Evolutionary conservation across 2,797 vertebrate genomes (phyloP).

Genomic region (Esox masquinongy): DNA sequence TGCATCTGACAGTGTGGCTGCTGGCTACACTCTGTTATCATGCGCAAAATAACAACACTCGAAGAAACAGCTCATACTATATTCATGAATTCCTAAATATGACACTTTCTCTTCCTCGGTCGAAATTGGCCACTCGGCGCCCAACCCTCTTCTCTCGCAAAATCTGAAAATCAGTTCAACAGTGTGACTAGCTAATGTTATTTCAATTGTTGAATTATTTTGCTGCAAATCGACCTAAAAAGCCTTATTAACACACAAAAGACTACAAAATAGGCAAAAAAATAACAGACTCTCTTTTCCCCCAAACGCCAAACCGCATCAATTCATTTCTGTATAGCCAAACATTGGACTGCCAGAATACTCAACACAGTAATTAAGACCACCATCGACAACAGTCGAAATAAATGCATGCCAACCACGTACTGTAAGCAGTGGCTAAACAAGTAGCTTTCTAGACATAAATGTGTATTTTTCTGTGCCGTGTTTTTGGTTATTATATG

Average conservation of each 20-base stretch:
- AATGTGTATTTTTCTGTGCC: background rate
- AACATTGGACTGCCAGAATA: background rate
- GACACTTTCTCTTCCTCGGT: background rate
- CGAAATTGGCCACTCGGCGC: background rate
- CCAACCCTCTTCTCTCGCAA: background rate
- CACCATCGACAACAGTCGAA: slow-evolving; percentile 3
- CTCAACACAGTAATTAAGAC: slow-evolving; percentile 7
- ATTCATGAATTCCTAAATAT: background rate
- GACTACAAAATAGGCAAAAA: too few relatives aligned
- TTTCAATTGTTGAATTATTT: background rate
- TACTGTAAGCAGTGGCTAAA: background rate
- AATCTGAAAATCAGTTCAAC: background rate
- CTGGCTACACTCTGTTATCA: background rate
- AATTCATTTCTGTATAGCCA: background rate
- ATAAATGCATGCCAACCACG: background rate
- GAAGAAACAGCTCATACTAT: background rate
- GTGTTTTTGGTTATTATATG: background rate
- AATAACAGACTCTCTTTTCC: too few relatives aligned
- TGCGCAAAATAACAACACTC: background rate
- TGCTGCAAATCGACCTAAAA: background rate
- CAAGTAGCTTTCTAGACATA: background rate
- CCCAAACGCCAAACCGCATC: background rate
- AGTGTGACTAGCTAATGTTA: background rate
- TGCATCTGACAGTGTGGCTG: background rate
- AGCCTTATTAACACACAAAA: too few relatives aligned